Percentiles rank a stretch among this genome's conserved stretches.
These are phyloP conservation scores for Ciconia stormi DNA, from an alignment of 2,113 vertebrate genomes.

Conservation along the genomic window DNA sequence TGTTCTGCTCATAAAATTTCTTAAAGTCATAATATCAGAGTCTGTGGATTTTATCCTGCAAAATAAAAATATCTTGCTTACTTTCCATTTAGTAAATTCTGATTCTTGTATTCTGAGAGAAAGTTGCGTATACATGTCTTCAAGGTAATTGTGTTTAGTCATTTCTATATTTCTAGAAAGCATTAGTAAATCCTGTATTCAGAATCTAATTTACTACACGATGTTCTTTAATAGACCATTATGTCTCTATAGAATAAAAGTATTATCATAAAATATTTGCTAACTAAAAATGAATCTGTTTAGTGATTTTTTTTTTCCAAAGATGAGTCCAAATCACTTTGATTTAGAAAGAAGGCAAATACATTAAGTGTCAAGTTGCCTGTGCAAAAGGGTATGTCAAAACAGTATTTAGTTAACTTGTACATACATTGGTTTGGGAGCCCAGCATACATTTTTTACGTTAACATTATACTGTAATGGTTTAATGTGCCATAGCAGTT, in stretches of 20 bases:
- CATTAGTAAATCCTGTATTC: background rate
- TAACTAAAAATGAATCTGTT: background rate
- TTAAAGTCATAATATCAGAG: background rate
- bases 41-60: background rate
- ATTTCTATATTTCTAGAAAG: background rate
- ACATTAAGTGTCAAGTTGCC: constrained; percentile 44
- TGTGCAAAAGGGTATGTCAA: constrained; percentile 50
- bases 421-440: background rate
- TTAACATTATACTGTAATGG: background rate
- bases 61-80: background rate
- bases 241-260: background rate
- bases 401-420: constrained; percentile 21
- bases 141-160: background rate
- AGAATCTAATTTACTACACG: background rate
- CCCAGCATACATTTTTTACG: background rate
- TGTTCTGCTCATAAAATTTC: background rate
- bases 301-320: background rate
- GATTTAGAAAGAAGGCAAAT: background rate
- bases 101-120: background rate
- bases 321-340: background rate
- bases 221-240: background rate
- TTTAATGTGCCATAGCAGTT: constrained; percentile 42
- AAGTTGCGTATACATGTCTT: background rate
- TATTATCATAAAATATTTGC: background rate
- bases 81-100: background rate